Base-by-base conservation (phyloP, 2,888 invertebrate genomes). In the Lydus trimaculatus region DNA sequence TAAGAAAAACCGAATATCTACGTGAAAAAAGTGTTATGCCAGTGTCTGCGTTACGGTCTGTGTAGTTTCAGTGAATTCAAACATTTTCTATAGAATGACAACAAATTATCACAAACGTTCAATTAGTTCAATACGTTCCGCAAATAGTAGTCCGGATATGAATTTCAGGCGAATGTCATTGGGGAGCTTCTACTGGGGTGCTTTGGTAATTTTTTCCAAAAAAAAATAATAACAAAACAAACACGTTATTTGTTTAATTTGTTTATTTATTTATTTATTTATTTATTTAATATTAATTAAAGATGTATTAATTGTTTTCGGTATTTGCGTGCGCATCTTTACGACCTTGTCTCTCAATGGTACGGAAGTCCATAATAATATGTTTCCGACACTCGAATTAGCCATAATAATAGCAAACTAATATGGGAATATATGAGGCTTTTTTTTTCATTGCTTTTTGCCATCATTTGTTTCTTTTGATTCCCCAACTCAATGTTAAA, bases 331-430 rank as follows among this genome's bases (percentile, higher is more conserved):
- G 75, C 76, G 76, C 76, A 76, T 70, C 67, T 66, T 65, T 67
- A 39, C 72, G 77, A 75, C 82, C 82, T 82, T 82, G 82, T 76
- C 77, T 77, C 76, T 75, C 74, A 67, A 66, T 81, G 81, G 78
- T 73, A 81, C 82, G 82, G 81, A 82, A 81, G 80, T 79, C 65
- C 72, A 70, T 83, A 83, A 83, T 83, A 75, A 78, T 78, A 80
- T 76, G 80, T 81, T 82, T 83, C 83, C 83, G 82, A 83, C 82
- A 80, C 76, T 79, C 71, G 75, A 79, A 80, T 80, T 78, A 76
- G 70, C 75, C 72, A 79, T 81, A 80, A 81, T 81, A 79, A 80
- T 48, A 20, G 20, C 71, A 73, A 79, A 75, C 75, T 77, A 78
- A 79, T 82, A 80, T 80, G 78, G 76, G 79, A 81, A 78, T 73